Conservation (phyloP, 2,888 invertebrate species). For the Exephanes ischioxanthus region DNA sequence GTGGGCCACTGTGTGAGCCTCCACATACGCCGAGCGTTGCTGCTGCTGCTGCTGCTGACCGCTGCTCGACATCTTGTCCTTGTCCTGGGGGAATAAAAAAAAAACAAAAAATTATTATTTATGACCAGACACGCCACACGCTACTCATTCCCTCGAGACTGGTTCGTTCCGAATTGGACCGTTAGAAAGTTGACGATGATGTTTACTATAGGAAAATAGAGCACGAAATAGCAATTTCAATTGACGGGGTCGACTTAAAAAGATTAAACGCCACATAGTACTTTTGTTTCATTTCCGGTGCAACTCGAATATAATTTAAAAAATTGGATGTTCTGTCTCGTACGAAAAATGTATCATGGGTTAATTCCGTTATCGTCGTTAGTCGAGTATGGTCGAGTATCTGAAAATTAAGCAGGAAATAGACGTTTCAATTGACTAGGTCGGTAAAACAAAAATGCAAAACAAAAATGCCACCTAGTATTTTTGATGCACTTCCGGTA, state of each 20-base stretch:
- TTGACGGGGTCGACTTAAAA: neutral
- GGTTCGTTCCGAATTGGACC: conserved; percentile 12
- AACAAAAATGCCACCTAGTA: neutral
- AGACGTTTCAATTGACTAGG: conserved; percentile 8
- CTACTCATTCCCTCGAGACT: conserved; percentile 23
- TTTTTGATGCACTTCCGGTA: too few relatives aligned
- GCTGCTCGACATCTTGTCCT: conserved; percentile 91
- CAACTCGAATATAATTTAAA: neutral
- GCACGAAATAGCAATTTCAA: conserved; percentile 1
- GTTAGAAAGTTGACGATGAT: neutral
- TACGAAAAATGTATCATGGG: too few relatives aligned
- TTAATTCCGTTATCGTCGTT: too few relatives aligned
- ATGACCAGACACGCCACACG: neutral
- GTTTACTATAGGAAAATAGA: conserved; percentile 6
- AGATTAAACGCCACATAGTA: neutral
- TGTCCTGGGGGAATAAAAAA: conserved; percentile 86
- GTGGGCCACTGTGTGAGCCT: conserved; percentile 91
- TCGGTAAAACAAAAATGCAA: neutral
- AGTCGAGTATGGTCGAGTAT: neutral
- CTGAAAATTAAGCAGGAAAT: neutral
- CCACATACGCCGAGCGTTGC: conserved; percentile 91
- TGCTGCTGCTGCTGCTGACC: conserved; percentile 83
- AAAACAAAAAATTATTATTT: conserved; percentile 42
- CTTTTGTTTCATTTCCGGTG: neutral
- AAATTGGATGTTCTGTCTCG: neutral